phyloP scores from a whole-genome alignment of 1,140 invertebrate species.

The Drosophila bifasciata region DNA sequence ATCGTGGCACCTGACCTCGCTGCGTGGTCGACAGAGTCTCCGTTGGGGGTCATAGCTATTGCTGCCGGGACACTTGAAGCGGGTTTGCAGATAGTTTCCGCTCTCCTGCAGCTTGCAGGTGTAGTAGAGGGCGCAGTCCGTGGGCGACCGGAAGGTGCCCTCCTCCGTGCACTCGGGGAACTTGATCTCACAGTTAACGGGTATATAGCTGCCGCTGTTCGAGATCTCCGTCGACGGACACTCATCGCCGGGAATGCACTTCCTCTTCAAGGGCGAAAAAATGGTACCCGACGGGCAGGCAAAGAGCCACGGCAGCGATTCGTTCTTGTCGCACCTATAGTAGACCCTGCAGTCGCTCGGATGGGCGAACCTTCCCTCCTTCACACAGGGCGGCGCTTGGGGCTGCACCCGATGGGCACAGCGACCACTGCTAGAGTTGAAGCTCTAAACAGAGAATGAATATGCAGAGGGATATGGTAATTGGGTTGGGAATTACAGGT shows the following conservation, averaged over 20 bases:
- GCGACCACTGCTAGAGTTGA: conserved; percentile 58
- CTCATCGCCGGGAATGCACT: conserved; percentile 65
- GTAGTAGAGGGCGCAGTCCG: conserved; percentile 82
- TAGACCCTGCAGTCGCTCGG: conserved; percentile 70
- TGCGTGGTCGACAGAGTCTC: conserved; percentile 53
- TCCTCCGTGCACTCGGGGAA: conserved; percentile 77
- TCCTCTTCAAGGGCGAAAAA: conserved; percentile 64
- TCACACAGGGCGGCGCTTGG: conserved; percentile 38
- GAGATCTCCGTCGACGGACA: conserved; percentile 75
- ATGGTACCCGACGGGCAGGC: conserved; percentile 72
- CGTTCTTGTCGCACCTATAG: conserved; percentile 75
- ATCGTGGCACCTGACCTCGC: conserved; percentile 48
- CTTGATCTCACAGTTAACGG: conserved; percentile 71
- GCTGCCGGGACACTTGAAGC: conserved; percentile 74
- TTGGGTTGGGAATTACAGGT: no score
- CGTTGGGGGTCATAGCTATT: conserved; percentile 57
- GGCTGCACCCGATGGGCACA: conserved; percentile 47
- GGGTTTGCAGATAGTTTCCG: conserved; percentile 77
- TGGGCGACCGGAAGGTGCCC: conserved; percentile 78
- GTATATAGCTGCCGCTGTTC: conserved; percentile 59
- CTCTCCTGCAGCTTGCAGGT: conserved; percentile 70
- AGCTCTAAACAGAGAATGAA: conserved; percentile 39
- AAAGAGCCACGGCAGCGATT: conserved; percentile 56
- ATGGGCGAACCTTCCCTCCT: conserved; percentile 74
- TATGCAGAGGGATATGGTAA: background rate